These are phyloP conservation scores for Turritopsis dohrnii DNA, from an alignment of 30 jellyfish, hydroid and myxozoan species.

Conservation along the genomic window DNA sequence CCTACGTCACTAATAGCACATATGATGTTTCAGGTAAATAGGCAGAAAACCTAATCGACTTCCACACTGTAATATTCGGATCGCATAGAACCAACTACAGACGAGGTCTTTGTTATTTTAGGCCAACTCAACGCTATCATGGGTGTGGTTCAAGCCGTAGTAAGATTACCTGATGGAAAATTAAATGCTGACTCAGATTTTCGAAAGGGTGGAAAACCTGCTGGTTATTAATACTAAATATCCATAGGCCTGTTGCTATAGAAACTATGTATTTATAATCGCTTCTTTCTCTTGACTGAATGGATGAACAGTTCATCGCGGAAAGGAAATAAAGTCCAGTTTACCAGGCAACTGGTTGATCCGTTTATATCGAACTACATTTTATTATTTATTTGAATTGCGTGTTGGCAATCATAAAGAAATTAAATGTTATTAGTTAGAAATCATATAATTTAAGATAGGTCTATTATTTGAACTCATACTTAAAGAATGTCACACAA, in stretches of 20 bases:
- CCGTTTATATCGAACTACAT: no score
- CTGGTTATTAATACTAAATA: slow-evolving; percentile 81
- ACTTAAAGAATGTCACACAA: background rate
- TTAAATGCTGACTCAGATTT: slow-evolving; percentile 89
- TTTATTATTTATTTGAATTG: no score
- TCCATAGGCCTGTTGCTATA: no score
- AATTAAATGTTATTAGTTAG: background rate
- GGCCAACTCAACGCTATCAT: slow-evolving; percentile 97
- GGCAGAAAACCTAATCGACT: background rate
- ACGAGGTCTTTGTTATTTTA: background rate
- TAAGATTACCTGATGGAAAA: slow-evolving; percentile 77
- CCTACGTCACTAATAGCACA: slow-evolving; percentile 94
- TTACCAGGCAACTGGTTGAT: no score
- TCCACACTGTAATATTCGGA: background rate
- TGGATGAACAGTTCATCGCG: no score
- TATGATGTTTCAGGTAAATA: slow-evolving; percentile 94
- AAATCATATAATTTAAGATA: no score
- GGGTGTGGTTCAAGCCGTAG: slow-evolving; percentile 99
- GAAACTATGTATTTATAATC: no score
- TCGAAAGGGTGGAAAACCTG: slow-evolving; percentile 98
- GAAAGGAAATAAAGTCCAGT: no score
- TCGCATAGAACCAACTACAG: background rate
- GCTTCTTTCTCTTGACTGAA: background rate
- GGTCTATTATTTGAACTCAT: no score
- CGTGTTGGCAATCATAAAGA: background rate